Percentiles rank a stretch among this genome's conserved stretches.
These are phyloP conservation scores for Caenorhabditis zanzibari DNA, from an alignment of 2,888 invertebrate genomes.

Conservation along the genomic window DNA sequence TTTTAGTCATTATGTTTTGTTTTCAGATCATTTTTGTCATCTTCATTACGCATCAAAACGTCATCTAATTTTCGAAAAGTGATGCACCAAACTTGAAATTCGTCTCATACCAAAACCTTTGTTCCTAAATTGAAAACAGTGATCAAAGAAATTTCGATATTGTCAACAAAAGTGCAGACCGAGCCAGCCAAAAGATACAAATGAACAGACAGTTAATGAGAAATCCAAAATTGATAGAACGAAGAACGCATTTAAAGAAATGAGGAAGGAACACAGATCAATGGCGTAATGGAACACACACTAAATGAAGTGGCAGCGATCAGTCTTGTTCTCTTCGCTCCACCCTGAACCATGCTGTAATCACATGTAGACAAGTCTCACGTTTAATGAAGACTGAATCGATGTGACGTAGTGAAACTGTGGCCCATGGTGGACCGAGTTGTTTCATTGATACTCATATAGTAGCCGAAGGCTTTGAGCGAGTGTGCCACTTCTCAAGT, in stretches of 20 bases:
- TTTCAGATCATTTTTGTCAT: not conserved
- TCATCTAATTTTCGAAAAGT: not conserved
- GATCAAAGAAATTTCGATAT: not conserved
- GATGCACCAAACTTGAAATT: not conserved
- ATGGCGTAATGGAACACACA: slow-evolving; percentile 52
- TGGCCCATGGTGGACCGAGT: slow-evolving; percentile 18
- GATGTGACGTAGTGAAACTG: slow-evolving; percentile 49
- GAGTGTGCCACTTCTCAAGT: slow-evolving; percentile 33
- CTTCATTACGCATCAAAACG: not conserved
- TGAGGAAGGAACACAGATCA: slow-evolving; percentile 35
- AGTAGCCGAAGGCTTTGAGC: slow-evolving; percentile 13
- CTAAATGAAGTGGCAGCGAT: slow-evolving; percentile 42
- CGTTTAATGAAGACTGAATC: slow-evolving; percentile 32
- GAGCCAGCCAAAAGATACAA: not conserved
- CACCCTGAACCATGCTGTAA: slow-evolving; percentile 47
- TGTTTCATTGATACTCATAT: slow-evolving; percentile 50
- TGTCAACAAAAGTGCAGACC: not conserved
- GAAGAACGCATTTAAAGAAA: slow-evolving; percentile 9
- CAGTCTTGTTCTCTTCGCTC: slow-evolving; percentile 28
- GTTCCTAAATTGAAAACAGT: not conserved
- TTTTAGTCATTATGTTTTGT: too few relatives aligned
- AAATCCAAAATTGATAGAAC: not conserved
- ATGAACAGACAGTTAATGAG: not conserved
- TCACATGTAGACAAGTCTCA: slow-evolving; percentile 49
- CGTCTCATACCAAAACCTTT: not conserved